phyloP scores from a whole-genome alignment of 2,888 invertebrate species.

The Heliconius aoede region DNA sequence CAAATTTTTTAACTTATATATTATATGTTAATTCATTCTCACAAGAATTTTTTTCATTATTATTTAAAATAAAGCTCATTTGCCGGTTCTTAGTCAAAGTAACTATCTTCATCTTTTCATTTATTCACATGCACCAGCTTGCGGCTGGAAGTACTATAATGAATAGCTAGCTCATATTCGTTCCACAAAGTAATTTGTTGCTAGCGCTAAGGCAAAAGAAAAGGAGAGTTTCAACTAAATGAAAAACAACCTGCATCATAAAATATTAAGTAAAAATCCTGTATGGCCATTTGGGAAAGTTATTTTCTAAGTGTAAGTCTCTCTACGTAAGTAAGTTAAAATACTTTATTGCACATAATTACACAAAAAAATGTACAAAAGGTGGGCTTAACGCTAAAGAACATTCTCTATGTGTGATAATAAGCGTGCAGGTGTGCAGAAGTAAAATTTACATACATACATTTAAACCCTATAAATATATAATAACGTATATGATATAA shows the following conservation, averaged over 20 bases:
- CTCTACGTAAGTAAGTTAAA: too few species aligned
- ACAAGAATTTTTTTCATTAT: too few species aligned
- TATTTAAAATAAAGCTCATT: background rate
- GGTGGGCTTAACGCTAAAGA: too few species aligned
- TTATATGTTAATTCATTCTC: too few species aligned
- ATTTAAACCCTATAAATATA: too few species aligned
- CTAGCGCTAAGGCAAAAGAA: background rate
- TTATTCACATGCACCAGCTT: background rate
- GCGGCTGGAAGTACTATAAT: conserved; percentile 6
- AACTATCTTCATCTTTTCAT: conserved; percentile 9
- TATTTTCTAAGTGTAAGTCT: background rate
- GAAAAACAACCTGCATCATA: background rate
- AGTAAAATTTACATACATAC: too few species aligned
- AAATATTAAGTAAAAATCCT: background rate
- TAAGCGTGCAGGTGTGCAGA: too few species aligned
- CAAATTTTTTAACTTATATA: too few species aligned
- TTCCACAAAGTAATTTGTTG: conserved; percentile 14
- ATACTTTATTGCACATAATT: too few species aligned
- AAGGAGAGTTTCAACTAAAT: conserved; percentile 2
- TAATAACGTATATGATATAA: too few species aligned
- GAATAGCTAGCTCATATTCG: background rate
- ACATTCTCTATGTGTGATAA: too few species aligned
- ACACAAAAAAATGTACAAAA: too few species aligned
- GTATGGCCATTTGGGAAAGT: background rate
- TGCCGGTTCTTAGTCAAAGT: conserved; percentile 3